A percentile compares a stretch with the other conserved stretches of the same genome.
Evolutionary conservation across 2,113 vertebrate species (phyloP).

Genomic region (Cebidichthys violaceus): DNA sequence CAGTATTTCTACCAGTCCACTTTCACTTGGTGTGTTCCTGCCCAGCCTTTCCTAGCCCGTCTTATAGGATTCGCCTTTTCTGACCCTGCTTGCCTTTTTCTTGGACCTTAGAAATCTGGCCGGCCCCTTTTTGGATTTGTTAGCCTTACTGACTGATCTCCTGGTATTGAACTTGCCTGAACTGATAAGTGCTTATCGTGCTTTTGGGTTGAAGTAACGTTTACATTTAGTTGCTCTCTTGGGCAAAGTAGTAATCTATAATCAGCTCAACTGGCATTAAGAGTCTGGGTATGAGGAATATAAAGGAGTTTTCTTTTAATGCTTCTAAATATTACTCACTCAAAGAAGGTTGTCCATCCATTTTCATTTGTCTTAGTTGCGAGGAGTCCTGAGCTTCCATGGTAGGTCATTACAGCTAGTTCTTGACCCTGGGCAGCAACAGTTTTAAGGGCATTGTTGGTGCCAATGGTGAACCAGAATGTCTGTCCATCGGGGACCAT

Average conservation of each 20-base stretch:
- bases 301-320: conserved; percentile 13
- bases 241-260: conserved; percentile 26
- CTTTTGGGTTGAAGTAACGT: not conserved
- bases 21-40: not conserved
- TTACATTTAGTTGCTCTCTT: conserved; percentile 21
- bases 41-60: not conserved
- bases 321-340: conserved; percentile 87
- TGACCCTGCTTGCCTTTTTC: not conserved
- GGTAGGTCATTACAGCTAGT: conserved; percentile 95
- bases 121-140: not conserved
- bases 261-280: conserved; percentile 37
- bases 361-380: conserved; percentile 97
- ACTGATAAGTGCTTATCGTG: not conserved
- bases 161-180: not conserved
- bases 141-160: not conserved
- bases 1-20: not conserved
- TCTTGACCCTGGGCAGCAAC: conserved; percentile 94
- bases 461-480: conserved; percentile 98
- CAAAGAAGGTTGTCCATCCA: conserved; percentile 98
- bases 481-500: conserved; percentile 95
- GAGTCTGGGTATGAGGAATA: conserved; percentile 15
- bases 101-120: not conserved
- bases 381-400: conserved; percentile 93
- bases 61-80: not conserved
- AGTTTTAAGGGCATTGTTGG: conserved; percentile 93